Evolutionary conservation across 1,140 invertebrate species (phyloP), one percentile per base, ranked within the genome.

Genomic region (Aphelenchoides besseyi): DNA sequence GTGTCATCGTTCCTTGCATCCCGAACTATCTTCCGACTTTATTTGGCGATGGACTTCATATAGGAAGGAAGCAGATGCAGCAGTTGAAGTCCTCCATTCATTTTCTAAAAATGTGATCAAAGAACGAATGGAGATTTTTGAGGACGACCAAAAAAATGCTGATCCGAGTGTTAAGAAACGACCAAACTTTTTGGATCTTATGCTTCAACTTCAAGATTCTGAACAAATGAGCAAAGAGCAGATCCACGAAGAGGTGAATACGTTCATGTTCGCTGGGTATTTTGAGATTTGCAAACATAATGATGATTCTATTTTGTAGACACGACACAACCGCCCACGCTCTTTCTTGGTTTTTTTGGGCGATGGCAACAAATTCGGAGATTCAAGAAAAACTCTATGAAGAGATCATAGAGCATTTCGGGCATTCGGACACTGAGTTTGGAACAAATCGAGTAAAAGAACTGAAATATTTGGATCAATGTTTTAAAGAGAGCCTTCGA

Each of bases 151-250:
- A 1, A 29, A 33, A 23, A 12, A 32, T 12, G 18, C 29, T 68
- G 23, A 72, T 72, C 80, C 1, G 63, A 66, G 30, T 12, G 28
- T 72, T 76, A n/a, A 70, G 69, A 12, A 48, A 16, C 41, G 23
- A 8, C 88, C 93, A 71, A 94, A 94, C 35, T 96, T 97, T 87
- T 88, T 97, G 69, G 94, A 97, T 85, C 87, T 95, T 64, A 86
- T 97, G 77, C 88, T 88, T 96, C 33, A 91, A 93, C 85, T 90
- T 90, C 36, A 63, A 2, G 62, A 80, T 89, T 54, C 87, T 87
- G 54, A 90, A 1, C 86, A 89, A 0, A 89, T 96, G 28, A 90
- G 89, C 37, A 91, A 94, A 68, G 89, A 91, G 48, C 93, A 96
- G 87, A 93, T 96, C 37, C 87, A 89, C 71, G 91, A 92, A 81